These are phyloP conservation scores for Leptogaster cylindrica DNA, from an alignment of 2,888 invertebrate genomes.

Conservation along the genomic window DNA sequence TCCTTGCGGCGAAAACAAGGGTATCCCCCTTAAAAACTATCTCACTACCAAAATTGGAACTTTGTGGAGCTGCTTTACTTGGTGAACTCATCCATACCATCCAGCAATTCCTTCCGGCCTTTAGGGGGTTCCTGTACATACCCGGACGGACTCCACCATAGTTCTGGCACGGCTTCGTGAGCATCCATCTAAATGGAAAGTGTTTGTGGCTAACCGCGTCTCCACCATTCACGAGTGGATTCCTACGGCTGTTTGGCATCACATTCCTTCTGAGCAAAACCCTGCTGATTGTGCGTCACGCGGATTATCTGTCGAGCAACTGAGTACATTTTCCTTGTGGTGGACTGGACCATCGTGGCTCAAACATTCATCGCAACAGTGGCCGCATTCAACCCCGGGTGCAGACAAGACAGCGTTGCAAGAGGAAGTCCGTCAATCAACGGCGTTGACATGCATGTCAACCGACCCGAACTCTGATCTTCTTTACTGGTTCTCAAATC, in stretches of 20 bases:
- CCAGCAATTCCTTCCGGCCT: too few species aligned
- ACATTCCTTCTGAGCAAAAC: constrained; percentile 39
- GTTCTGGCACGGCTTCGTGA: background rate
- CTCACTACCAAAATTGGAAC: background rate
- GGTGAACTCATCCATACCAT: too few species aligned
- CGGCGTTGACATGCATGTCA: too few species aligned
- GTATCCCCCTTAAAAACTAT: background rate
- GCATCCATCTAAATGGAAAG: background rate
- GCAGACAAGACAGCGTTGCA: too few species aligned
- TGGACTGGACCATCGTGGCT: constrained; percentile 47
- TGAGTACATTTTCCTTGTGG: constrained; percentile 44
- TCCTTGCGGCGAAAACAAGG: background rate
- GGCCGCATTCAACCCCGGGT: too few species aligned
- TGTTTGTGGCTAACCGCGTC: background rate
- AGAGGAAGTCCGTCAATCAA: too few species aligned
- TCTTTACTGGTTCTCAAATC: too few species aligned
- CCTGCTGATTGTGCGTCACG: constrained; percentile 48
- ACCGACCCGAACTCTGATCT: too few species aligned
- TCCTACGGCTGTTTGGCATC: background rate
- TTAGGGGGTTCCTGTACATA: too few species aligned
- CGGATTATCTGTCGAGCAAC: constrained; percentile 42
- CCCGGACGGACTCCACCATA: background rate
- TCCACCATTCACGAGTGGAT: background rate
- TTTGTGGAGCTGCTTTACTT: background rate
- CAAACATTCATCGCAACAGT: background rate